phyloP scores from a whole-genome alignment of 2,888 invertebrate genomes.

The Zaprionus bogoriensis region DNA sequence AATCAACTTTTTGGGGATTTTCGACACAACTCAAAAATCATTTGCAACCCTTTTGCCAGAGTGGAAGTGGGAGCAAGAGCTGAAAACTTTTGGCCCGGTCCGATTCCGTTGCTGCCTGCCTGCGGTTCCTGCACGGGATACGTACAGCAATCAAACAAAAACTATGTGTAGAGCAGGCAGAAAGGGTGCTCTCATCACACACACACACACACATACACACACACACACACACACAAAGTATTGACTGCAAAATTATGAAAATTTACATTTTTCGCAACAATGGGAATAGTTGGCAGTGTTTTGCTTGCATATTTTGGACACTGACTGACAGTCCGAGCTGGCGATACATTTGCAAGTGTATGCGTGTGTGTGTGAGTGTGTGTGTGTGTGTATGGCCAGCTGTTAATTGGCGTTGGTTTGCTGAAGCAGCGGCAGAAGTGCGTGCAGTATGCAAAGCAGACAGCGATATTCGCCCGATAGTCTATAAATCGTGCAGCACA shows the following conservation, averaged over 20 bases:
- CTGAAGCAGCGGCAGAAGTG: constrained; percentile 16
- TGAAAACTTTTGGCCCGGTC: constrained; percentile 49
- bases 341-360: not conserved
- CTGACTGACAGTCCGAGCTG: constrained; percentile 46
- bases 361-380: constrained; percentile 9
- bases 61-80: no score
- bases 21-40: constrained; percentile 68
- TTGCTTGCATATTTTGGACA: constrained; percentile 35
- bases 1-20: constrained; percentile 79
- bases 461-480: constrained; percentile 42
- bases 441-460: constrained; percentile 27
- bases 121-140: constrained; percentile 36
- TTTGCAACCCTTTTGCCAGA: constrained; percentile 71
- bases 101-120: constrained; percentile 45
- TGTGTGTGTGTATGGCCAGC: constrained; percentile 27
- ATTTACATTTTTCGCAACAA: constrained; percentile 69
- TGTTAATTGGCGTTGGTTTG: constrained; percentile 53
- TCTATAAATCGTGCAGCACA: constrained; percentile 24
- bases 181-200: not conserved
- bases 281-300: constrained; percentile 38
- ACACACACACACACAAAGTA: constrained; percentile 31
- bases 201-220: no score
- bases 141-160: constrained; percentile 56
- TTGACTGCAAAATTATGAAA: constrained; percentile 73
- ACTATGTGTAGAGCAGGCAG: constrained; percentile 27